phyloP scores from a whole-genome alignment of 1,140 invertebrate genomes.

The Condylostylus longicornis region DNA sequence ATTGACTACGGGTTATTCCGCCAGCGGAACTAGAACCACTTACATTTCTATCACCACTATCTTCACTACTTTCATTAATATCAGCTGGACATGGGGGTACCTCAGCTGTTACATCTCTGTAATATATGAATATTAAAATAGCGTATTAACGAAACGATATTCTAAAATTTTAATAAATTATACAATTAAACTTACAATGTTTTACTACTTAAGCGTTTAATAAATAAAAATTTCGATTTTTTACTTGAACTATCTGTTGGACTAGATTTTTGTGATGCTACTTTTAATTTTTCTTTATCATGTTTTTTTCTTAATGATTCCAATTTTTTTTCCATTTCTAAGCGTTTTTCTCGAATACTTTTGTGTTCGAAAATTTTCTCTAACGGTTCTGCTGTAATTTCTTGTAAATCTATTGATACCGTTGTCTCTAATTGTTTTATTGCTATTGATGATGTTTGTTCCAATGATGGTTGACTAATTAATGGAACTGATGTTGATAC shows the following conservation, averaged over 20 bases:
- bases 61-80: constrained; percentile 22
- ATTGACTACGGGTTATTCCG: constrained; percentile 44
- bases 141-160: constrained; percentile 11
- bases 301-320: constrained; percentile 70
- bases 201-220: constrained; percentile 64
- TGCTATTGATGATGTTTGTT: constrained; percentile 19
- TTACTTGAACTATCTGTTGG: constrained; percentile 39
- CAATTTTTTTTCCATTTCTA: constrained; percentile 76
- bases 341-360: constrained; percentile 60
- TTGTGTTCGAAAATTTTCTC: constrained; percentile 70
- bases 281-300: constrained; percentile 57
- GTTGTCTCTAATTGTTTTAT: constrained; percentile 27
- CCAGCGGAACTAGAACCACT: constrained; percentile 33
- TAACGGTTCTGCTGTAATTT: constrained; percentile 56
- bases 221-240: constrained; percentile 56
- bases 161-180: constrained; percentile 2
- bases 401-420: constrained; percentile 36
- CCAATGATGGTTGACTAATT: constrained; percentile 27
- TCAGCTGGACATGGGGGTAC: constrained; percentile 25
- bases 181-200: constrained; percentile 51
- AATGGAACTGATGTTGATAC: no score
- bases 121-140: constrained; percentile 28
- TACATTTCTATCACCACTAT: constrained; percentile 31
- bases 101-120: constrained; percentile 28
- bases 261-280: constrained; percentile 40